Evolutionary conservation across 1,140 invertebrate genomes (phyloP), one percentile per base, ranked within the genome.

Genomic region (Sycophila sp.): DNA sequence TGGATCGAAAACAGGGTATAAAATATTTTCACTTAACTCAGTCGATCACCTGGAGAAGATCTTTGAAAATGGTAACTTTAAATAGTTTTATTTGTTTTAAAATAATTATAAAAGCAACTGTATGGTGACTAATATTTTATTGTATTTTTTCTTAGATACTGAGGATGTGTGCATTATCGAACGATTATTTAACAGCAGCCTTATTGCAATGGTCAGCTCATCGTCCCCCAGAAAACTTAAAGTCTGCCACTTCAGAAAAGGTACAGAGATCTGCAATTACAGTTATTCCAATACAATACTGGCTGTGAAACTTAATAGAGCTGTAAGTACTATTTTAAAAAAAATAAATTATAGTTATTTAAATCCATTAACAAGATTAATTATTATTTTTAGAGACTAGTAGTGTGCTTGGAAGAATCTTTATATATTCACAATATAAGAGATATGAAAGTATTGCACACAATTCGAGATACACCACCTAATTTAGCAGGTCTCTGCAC

Each of bases 361-460:
- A 13, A 45, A 53, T 53, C 30, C 24, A n/a, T n/a, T 47, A 42
- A 53, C 36, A 17, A 36, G 8, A n/a, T 34, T 30, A 17, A 55
- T 36, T 66, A 24, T 49, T 38, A 62, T 65, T 89, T 89, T 13
- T 88, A 97, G 93, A 90, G 98, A 79, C 88, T 99, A 81, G 93
- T 99, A 65, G 98, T 99, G 73, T 99, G 98, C 86, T 86, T 99
- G 75, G 97, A 99, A 86, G 98, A 99, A 84, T 96, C 94, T 64
- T 88, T 99, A 65, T 98, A 98, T 83, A 98, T 99, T 80, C 98
- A 99, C 89, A 99, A 99, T 87, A 98, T 99, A 75, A 90, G 94
- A 53, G 98, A 99, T 84, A 99, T 99, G 98, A 98, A 97, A 87
- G 94, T 99, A 30, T 88, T 99, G 74, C 98, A 99, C 83, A 99